Percentiles rank a stretch among this genome's conserved stretches.
Conservation (phyloP, 2,113 vertebrate species). For the Orientallactaga bullata region DNA sequence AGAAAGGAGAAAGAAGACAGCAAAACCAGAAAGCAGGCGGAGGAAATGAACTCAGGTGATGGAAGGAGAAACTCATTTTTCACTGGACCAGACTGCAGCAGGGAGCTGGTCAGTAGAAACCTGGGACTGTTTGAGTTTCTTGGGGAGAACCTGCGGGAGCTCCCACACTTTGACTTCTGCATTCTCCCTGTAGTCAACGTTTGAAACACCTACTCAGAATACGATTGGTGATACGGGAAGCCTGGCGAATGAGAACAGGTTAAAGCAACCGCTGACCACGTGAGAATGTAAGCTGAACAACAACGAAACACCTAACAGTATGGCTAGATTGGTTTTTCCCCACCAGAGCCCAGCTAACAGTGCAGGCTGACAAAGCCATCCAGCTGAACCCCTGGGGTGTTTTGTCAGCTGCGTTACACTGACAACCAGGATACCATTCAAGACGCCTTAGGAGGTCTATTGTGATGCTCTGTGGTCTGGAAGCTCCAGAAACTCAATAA, state of each 20-base stretch:
- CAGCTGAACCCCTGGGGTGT: not conserved
- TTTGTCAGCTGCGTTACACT: not conserved
- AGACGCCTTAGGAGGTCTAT: not conserved
- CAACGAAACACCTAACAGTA: not conserved
- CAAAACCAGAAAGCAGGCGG: not conserved
- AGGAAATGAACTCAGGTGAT: not conserved
- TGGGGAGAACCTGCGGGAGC: not conserved
- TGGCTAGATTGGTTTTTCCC: not conserved
- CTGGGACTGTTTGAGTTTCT: too few species aligned
- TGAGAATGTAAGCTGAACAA: not conserved
- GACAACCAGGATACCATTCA: not conserved
- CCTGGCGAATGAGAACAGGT: not conserved
- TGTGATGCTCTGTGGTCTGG: not conserved
- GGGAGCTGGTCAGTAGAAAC: not conserved
- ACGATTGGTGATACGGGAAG: not conserved
- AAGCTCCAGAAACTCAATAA: not conserved
- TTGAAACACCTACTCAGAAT: not conserved
- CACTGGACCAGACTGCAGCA: not conserved
- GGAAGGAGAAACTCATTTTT: not conserved
- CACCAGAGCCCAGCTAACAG: not conserved
- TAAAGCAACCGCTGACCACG: conserved; percentile 16
- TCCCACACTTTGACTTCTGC: not conserved
- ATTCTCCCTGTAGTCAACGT: not conserved
- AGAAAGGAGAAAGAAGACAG: not conserved
- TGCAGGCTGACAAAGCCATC: not conserved